These are phyloP conservation scores for Celastrina argiolus DNA, from an alignment of 2,888 invertebrate genomes.

Conservation along the genomic window DNA sequence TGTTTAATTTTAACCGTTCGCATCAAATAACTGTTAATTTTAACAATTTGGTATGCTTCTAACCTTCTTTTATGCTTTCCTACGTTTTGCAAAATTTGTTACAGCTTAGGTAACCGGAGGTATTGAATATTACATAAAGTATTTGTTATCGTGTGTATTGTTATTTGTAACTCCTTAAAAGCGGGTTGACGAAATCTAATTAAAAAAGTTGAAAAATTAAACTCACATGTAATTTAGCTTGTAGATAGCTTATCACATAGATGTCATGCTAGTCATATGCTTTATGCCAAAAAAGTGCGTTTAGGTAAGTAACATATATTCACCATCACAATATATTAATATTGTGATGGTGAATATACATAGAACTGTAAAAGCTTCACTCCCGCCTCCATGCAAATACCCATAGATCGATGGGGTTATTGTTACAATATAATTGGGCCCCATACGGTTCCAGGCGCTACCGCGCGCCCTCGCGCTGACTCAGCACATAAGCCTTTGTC, in stretches of 20 bases:
- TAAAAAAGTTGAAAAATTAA: too few species aligned
- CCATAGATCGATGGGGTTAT: not conserved
- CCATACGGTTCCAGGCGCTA: conserved; percentile 53
- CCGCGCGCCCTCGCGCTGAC: conserved; percentile 49
- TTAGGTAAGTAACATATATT: too few species aligned
- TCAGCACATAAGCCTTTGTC: conserved; percentile 47
- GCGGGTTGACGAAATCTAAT: not conserved
- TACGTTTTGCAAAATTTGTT: not conserved
- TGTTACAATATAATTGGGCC: conserved; percentile 34
- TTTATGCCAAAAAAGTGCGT: too few species aligned
- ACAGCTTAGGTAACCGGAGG: not conserved
- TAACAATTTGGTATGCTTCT: not conserved
- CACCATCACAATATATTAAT: too few species aligned
- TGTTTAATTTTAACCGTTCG: conserved; percentile 19
- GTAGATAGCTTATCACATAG: too few species aligned
- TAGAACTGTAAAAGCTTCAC: not conserved
- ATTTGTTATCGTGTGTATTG: too few species aligned
- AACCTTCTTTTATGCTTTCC: not conserved
- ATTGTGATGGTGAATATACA: not conserved
- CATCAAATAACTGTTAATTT: conserved; percentile 6
- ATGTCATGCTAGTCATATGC: too few species aligned
- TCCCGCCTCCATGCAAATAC: not conserved
- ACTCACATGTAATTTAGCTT: too few species aligned
- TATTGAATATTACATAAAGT: not conserved
- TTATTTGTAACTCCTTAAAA: not conserved